These are phyloP conservation scores for Idaea biselata DNA, from an alignment of 2,888 invertebrate genomes.

Conservation along the genomic window DNA sequence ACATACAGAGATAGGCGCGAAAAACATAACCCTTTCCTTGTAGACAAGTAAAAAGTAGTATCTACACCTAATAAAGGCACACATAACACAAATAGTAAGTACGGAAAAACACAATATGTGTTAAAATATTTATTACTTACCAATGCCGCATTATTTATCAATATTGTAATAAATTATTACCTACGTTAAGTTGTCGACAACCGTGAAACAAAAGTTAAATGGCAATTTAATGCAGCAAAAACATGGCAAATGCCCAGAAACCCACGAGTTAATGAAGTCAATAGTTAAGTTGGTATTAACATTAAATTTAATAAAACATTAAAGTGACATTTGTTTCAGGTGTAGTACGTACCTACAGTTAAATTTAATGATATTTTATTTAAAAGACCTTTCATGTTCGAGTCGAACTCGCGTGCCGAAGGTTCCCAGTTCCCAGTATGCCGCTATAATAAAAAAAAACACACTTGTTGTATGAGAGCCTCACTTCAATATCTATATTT, in stretches of 20 bases:
- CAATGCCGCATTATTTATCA: not conserved
- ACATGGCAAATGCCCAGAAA: slow-evolving; percentile 6
- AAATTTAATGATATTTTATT: too few species aligned
- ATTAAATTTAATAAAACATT: not conserved
- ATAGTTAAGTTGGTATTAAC: not conserved
- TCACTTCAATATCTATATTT: too few species aligned
- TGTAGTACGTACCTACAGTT: too few species aligned
- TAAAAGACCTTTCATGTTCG: too few species aligned
- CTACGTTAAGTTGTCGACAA: not conserved
- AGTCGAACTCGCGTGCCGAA: too few species aligned
- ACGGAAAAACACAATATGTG: not conserved
- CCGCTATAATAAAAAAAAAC: too few species aligned
- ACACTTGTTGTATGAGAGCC: too few species aligned
- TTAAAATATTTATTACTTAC: not conserved
- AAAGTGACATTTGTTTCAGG: not conserved
- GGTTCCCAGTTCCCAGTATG: too few species aligned
- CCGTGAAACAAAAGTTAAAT: slow-evolving; percentile 1
- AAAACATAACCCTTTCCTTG: too few species aligned
- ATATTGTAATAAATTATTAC: not conserved
- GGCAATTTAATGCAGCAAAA: slow-evolving; percentile 9
- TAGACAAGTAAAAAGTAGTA: too few species aligned
- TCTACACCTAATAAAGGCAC: not conserved
- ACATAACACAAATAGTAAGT: not conserved
- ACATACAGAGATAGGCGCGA: too few species aligned
- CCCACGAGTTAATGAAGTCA: not conserved